Base-by-base conservation (phyloP, 2,888 invertebrate genomes). In the Penaeus monodon region DNA sequence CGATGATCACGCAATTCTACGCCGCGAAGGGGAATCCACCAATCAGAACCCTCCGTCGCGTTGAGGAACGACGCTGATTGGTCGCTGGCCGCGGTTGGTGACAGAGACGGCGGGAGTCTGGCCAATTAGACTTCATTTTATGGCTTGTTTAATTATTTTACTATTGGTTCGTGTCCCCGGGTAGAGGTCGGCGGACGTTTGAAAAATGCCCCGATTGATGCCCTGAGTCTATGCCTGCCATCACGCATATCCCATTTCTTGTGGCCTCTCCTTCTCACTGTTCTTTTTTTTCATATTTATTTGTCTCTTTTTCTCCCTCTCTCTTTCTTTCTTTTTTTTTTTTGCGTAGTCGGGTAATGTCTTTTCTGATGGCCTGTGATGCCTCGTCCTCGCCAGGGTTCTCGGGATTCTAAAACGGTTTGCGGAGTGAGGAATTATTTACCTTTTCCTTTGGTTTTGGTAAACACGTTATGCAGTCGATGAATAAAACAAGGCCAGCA, bases 131-230 rank as follows among this genome's bases (percentile, higher is more conserved):
- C 49, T 68, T 27, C 57, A 29, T 65, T 81, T 81, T 81, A 81
- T 81, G 81, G 68, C 81, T 68, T 81, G 81, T 81, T 81, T 81
- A 81, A 81, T 81, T 81, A 81, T 81, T 68, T 81, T 81, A 81
- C 81, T 68, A 81, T 66, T 68, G 81, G 81, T 81, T 81, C 49
- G 66, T 68, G 80, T 44, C 81, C 81, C 44, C n/a, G 66, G 81
- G 81, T 44, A n/a, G 57, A 57, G 64, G 77, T 77, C 84, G 64
- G 66, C 77, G 65, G 76, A 33, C 44, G 77, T 66, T 76, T 84
- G 84, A 66, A 63, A 44, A 29, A 33, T 22, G 14, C 63, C 22
- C 17, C 33, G 70, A 33, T 64, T 77, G n/a, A 27, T 44, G 77
- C 65, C n/a, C 27, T n/a, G 70, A 57, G 66, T 70, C 44, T 24